Evolutionary conservation across 2,888 invertebrate genomes (phyloP), one percentile per base, ranked within the genome.

Genomic region (Leuctra nigra): DNA sequence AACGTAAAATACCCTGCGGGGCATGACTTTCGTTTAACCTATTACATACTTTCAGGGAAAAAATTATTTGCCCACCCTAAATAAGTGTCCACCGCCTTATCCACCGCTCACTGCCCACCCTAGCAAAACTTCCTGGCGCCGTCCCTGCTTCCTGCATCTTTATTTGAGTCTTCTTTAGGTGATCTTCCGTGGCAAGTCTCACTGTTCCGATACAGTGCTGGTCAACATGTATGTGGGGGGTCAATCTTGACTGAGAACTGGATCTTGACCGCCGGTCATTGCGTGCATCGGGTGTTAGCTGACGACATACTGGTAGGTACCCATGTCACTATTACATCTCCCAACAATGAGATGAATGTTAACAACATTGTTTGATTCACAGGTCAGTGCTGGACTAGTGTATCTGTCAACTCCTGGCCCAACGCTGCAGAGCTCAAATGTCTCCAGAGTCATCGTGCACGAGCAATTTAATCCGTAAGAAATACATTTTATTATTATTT

Each of bases 381-480:
- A 44, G 44, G 44, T 44, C 7, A 44, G 23, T n/a, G 44, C 44
- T 20, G 44, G 44, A 22, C 22, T 44, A 13, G 22, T 44, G 4
- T n/a, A 20, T 13, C 44, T 44, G 6, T 44, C 44, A 20, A 23
- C 20, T 23, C 44, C 44, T 20, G 44, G 44, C 2, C 2, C 23
- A 2, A 23, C 44, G n/a, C 22, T 22, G 23, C 44, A 44, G n/a
- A 23, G 11, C 4, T n/a, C 4, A 23, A 23, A 44, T 23, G 23
- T 44, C n/a, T 20, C 22, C 23, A n/a, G 4, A 2, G 22, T 44
- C n/a, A 20, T 20, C 1, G 4, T 9, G n/a, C 44, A 44, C 23
- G 23, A 44, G 13, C 6, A 9, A n/a, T 44, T 44, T 23, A 44
- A 44, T 20, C 44, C 44, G 44, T 44, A 44, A 44, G 44, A 7